Evolutionary conservation across 2,113 vertebrate genomes (phyloP).

Genomic region (Beaufortia kweichowensis): DNA sequence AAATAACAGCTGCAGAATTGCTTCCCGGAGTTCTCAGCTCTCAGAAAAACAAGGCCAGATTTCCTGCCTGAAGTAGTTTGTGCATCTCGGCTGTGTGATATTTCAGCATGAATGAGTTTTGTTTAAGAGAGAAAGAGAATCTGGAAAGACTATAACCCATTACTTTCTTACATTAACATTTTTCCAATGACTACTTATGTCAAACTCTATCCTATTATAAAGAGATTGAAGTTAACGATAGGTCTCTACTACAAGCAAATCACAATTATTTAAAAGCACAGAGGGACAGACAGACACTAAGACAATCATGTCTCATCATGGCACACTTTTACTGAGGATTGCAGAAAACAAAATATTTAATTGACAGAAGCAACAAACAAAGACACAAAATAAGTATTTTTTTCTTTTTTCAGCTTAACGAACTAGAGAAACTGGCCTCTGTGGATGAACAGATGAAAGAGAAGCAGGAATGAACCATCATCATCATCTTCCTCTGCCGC

Average conservation of each 20-base stretch:
- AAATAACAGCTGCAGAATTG: not conserved
- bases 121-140: not conserved
- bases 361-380: not conserved
- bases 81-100: not conserved
- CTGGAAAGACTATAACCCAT: not conserved
- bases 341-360: conserved; percentile 4
- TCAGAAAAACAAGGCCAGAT: not conserved
- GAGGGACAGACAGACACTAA: not conserved
- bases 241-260: not conserved
- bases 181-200: conserved; percentile 16
- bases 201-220: conserved; percentile 20
- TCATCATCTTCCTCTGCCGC: conserved; percentile 50
- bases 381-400: not conserved
- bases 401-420: conserved; percentile 75
- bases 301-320: conserved; percentile 29
- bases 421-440: conserved; percentile 85
- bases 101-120: not conserved
- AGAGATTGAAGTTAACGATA: conserved; percentile 4
- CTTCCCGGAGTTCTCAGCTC: not conserved
- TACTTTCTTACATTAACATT: not conserved
- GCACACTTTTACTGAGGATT: not conserved
- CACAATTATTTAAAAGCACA: not conserved
- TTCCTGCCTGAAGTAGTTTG: conserved; percentile 8
- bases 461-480: conserved; percentile 77
- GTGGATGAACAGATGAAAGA: conserved; percentile 91